A percentile compares a stretch with the other conserved stretches of the same genome.
Evolutionary conservation across 2,797 vertebrate genomes (phyloP).

Genomic region (Bradypodion ventrale): DNA sequence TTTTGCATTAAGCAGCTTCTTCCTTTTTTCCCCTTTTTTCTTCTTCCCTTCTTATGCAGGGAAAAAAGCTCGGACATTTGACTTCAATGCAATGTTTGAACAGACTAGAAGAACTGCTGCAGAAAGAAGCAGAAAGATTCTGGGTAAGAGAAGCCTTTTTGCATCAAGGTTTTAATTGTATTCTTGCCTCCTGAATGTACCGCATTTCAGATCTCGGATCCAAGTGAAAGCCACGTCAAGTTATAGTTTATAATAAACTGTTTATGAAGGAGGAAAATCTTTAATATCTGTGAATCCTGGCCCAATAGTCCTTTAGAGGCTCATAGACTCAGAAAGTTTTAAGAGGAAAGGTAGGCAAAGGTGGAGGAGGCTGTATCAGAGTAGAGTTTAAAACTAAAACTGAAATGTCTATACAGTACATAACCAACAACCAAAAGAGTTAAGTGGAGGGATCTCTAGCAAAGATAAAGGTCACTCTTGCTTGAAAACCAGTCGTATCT

Average conservation of each 20-base stretch:
- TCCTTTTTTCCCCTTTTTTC: not conserved
- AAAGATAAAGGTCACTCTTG: no score
- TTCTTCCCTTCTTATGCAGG: slow-evolving; percentile 72
- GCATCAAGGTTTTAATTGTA: not conserved
- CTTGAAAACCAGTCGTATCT: no score
- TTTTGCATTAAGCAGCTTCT: not conserved
- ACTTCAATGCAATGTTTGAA: slow-evolving; percentile 95
- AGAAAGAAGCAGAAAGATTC: slow-evolving; percentile 87
- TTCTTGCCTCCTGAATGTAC: not conserved
- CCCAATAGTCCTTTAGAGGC: no score
- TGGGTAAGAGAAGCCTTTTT: slow-evolving; percentile 77
- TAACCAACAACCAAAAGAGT: no score
- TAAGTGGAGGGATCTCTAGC: no score
- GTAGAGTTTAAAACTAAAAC: no score
- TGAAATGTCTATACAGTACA: no score
- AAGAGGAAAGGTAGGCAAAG: no score
- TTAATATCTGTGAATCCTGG: not conserved
- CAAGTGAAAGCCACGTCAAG: not conserved
- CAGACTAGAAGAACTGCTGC: slow-evolving; percentile 94
- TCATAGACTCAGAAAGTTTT: not conserved
- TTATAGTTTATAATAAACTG: not conserved
- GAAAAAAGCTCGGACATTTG: slow-evolving; percentile 96
- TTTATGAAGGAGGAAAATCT: not conserved
- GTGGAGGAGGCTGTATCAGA: no score
- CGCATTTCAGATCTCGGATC: not conserved